These are phyloP conservation scores for Chelonus formosanus DNA, from an alignment of 2,888 invertebrate genomes.

Conservation along the genomic window DNA sequence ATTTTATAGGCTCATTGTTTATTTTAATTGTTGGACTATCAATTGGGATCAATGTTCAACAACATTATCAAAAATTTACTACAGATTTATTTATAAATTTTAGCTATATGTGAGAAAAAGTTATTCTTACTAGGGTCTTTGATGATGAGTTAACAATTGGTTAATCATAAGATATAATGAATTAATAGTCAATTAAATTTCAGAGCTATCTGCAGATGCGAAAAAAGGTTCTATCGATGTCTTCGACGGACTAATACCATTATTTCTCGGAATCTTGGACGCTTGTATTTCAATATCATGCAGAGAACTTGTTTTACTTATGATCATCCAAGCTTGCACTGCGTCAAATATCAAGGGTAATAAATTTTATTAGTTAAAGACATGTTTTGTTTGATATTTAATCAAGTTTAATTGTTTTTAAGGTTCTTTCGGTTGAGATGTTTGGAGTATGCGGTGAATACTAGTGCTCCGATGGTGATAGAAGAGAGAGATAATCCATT, in stretches of 20 bases:
- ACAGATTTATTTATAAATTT: no score
- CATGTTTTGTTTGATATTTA: no score
- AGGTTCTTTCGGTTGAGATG: conserved; percentile 4
- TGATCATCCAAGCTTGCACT: conserved; percentile 44
- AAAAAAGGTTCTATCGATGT: conserved; percentile 73
- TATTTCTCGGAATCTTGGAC: conserved; percentile 71
- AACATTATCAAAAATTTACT: no score
- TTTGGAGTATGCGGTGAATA: conserved; percentile 10
- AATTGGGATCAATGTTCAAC: no score
- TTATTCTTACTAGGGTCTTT: no score
- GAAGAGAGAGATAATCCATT: conserved; percentile 17
- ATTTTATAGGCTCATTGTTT: no score
- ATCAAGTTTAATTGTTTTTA: background rate
- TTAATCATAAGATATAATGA: no score
- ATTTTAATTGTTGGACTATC: no score
- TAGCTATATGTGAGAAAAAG: no score
- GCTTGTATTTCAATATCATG: conserved; percentile 78
- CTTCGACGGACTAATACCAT: conserved; percentile 69
- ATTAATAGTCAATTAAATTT: background rate
- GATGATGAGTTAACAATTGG: no score
- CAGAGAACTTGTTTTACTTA: conserved; percentile 75
- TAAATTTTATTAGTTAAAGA: no score
- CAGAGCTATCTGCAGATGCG: conserved; percentile 78
- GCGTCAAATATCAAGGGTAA: conserved; percentile 46
- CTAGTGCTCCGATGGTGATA: background rate